These are phyloP conservation scores for Sipha flava DNA, from an alignment of 1,140 invertebrate species.

Conservation along the genomic window DNA sequence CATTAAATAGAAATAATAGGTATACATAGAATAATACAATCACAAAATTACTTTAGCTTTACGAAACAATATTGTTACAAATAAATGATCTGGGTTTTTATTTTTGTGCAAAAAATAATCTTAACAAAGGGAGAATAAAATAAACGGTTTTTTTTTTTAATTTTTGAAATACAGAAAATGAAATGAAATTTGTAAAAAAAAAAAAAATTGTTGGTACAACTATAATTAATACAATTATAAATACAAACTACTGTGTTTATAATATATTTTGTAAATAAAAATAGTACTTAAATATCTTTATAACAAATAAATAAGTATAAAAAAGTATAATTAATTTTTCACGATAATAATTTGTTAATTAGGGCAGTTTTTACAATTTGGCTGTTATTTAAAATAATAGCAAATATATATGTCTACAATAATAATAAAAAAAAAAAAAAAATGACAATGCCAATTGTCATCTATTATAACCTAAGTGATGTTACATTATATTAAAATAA, in stretches of 20 bases:
- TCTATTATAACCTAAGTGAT: background rate
- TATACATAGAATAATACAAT: background rate
- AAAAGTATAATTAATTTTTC: background rate
- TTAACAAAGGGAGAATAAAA: too few species aligned
- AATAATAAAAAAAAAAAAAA: too few species aligned
- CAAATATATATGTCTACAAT: background rate
- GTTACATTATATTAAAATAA: background rate
- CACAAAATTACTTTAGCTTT: background rate
- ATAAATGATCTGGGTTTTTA: background rate
- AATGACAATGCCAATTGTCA: background rate
- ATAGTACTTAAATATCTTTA: background rate
- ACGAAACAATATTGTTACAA: too few species aligned
- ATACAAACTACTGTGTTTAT: background rate
- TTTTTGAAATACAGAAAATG: background rate
- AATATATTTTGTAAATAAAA: background rate
- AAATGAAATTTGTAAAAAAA: background rate
- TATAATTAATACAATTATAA: background rate
- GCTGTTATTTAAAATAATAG: background rate
- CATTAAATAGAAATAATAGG: too few species aligned
- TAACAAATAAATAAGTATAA: background rate
- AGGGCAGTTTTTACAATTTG: conserved; percentile 1
- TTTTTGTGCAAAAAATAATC: background rate
- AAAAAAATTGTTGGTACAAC: background rate
- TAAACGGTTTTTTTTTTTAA: too few species aligned
- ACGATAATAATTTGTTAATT: conserved; percentile 5